Evolutionary conservation across 2,888 invertebrate species (phyloP).

Genomic region (Coremacera marginata): DNA sequence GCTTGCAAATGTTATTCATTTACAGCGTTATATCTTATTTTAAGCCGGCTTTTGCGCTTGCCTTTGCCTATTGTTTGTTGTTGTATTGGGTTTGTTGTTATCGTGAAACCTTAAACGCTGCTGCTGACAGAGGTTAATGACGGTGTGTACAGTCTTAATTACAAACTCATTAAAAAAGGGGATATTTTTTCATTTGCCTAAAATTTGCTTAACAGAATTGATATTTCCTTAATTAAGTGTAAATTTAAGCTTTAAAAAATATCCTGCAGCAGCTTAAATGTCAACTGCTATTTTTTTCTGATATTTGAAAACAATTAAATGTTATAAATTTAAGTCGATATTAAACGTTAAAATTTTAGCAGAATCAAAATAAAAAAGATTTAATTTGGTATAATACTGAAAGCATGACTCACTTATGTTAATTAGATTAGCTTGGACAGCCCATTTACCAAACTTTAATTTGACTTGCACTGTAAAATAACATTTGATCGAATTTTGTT

Average conservation of each 20-base stretch:
- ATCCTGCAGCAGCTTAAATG: not conserved
- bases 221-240: not conserved
- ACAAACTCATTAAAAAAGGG: constrained; percentile 32
- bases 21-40: not conserved
- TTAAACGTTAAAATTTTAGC: too few relatives aligned
- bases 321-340: too few relatives aligned
- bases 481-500: too few relatives aligned
- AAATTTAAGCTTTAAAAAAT: not conserved
- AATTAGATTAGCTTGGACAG: too few relatives aligned
- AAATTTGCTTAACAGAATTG: not conserved
- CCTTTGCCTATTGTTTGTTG: not conserved
- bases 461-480: too few relatives aligned
- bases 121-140: constrained; percentile 18
- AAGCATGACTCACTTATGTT: too few relatives aligned
- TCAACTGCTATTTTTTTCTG: too few relatives aligned
- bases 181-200: not conserved
- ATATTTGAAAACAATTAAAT: too few relatives aligned
- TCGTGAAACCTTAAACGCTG: not conserved
- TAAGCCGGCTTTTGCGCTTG: not conserved
- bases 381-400: too few relatives aligned
- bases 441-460: too few relatives aligned
- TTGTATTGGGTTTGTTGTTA: not conserved
- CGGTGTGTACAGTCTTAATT: constrained; percentile 19
- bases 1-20: not conserved
- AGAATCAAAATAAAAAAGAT: too few relatives aligned